Conservation (phyloP, 2,797 vertebrate genomes). For the Gallirallus australis region DNA sequence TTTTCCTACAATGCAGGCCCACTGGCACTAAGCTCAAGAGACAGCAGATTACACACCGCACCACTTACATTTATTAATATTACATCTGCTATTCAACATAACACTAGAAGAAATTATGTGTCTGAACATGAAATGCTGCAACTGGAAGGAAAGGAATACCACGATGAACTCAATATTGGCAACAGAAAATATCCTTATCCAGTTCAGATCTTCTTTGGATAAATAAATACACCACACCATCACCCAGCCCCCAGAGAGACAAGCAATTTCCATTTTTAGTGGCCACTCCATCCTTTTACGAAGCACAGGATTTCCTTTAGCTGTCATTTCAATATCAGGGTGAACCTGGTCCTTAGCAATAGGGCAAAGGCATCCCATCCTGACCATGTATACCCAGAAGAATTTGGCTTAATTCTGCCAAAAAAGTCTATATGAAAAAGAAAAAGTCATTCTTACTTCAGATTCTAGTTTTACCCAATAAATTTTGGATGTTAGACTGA, state of each 20-base stretch:
- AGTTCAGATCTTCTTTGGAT: neutral
- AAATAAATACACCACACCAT: neutral
- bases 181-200: neutral
- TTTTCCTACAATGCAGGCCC: neutral
- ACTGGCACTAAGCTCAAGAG: constrained; percentile 25
- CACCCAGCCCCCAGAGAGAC: neutral
- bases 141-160: neutral
- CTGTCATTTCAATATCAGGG: neutral
- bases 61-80: neutral
- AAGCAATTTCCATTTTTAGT: neutral
- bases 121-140: neutral
- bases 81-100: neutral
- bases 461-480: neutral
- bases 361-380: neutral
- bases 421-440: neutral
- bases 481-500: neutral
- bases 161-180: neutral
- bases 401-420: neutral
- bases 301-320: neutral
- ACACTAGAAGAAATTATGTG: neutral
- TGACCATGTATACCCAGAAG: neutral
- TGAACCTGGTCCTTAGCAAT: neutral
- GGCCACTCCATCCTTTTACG: neutral
- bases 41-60: neutral
- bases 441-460: neutral